These are phyloP conservation scores for Drosophila parthenogenetica DNA, from an alignment of 2,888 invertebrate species.

Conservation along the genomic window DNA sequence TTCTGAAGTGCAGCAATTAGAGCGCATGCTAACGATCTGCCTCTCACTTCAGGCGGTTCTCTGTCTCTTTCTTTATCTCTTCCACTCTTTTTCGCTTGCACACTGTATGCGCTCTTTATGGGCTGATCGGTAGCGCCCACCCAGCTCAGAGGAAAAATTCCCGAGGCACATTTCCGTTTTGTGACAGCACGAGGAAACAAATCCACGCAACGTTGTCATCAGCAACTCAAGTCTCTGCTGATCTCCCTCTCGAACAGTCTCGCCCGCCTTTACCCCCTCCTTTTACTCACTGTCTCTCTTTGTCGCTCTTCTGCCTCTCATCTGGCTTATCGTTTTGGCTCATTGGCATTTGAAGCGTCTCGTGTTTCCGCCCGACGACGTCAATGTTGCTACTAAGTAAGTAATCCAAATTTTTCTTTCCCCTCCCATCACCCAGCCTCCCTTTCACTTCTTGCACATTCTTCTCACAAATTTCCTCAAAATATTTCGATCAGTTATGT, in stretches of 20 bases:
- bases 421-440: background rate
- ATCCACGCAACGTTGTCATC: conserved; percentile 62
- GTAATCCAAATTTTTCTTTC: conserved; percentile 57
- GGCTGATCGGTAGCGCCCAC: conserved; percentile 39
- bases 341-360: conserved; percentile 75
- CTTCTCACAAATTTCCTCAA: conserved; percentile 51
- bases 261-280: background rate
- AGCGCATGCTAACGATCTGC: conserved; percentile 41
- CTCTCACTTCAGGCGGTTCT: conserved; percentile 14
- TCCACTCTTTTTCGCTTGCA: too few relatives aligned
- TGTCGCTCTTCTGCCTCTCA: conserved; percentile 13
- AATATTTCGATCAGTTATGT: conserved; percentile 27
- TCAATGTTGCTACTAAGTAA: conserved; percentile 63
- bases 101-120: background rate
- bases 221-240: conserved; percentile 11
- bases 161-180: conserved; percentile 44
- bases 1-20: conserved; percentile 67
- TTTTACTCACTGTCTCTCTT: background rate
- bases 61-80: background rate
- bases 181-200: conserved; percentile 44
- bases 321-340: conserved; percentile 57
- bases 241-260: background rate
- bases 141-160: conserved; percentile 20
- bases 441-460: background rate
- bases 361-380: conserved; percentile 66